Percentiles rank a stretch among this genome's conserved stretches.
phyloP scores from a whole-genome alignment of 1,140 invertebrate species.

The Aporrectodea caliginosa region DNA sequence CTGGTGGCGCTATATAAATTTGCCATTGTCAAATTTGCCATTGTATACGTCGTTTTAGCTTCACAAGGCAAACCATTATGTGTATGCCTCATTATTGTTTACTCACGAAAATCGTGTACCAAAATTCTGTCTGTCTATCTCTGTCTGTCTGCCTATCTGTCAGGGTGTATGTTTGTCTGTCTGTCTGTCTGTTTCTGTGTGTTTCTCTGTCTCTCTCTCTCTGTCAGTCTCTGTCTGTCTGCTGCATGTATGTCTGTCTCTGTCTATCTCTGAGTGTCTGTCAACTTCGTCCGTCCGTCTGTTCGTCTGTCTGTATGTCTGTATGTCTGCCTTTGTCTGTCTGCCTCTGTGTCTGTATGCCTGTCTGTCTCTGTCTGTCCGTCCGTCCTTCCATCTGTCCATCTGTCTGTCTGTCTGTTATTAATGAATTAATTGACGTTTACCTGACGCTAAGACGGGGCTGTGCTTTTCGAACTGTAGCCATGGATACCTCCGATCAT shows the following conservation, averaged over 20 bases:
- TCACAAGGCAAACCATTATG: too few species aligned
- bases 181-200: not conserved
- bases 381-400: not conserved
- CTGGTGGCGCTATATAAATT: too few species aligned
- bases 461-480: too few species aligned
- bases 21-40: too few species aligned
- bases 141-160: not conserved
- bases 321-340: not conserved
- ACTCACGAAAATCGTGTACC: not conserved
- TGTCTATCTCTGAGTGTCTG: not conserved
- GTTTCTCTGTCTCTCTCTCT: not conserved
- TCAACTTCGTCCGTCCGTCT: not conserved
- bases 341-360: not conserved
- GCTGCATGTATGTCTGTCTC: too few species aligned
- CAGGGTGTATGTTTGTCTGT: not conserved
- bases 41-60: too few species aligned
- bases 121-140: not conserved
- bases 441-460: too few species aligned
- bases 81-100: not conserved
- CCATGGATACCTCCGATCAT: too few species aligned
- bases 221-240: not conserved
- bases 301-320: slow-evolving; percentile 3
- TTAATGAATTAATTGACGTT: too few species aligned
- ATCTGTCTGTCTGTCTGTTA: slow-evolving; percentile 8
- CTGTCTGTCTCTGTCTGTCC: not conserved